Percentiles rank a stretch among this genome's conserved stretches.
Evolutionary conservation across 2,797 vertebrate genomes (phyloP).

Genomic region (Scolopax bukidnonensis): DNA sequence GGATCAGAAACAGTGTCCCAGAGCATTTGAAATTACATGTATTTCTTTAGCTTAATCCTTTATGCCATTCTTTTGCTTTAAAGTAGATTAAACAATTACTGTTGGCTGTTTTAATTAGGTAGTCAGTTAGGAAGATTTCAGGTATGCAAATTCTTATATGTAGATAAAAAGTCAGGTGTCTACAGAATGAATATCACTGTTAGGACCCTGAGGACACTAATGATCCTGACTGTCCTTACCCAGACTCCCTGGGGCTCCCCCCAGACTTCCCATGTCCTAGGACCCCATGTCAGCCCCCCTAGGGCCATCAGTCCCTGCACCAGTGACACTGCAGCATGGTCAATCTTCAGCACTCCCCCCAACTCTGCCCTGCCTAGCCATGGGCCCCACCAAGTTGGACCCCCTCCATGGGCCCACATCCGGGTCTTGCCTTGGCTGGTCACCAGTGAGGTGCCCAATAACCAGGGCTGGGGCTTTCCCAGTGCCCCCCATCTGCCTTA

Average conservation of each 20-base stretch:
- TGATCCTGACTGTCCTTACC: not conserved
- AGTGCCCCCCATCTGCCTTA: accelerated
- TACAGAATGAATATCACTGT: not conserved
- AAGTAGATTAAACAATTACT: not conserved
- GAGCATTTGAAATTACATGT: not conserved
- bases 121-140: not conserved
- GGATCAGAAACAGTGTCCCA: not conserved
- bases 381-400: not conserved
- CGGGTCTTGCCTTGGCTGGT: accelerated
- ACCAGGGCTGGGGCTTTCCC: accelerated
- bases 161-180: not conserved
- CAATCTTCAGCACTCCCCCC: not conserved
- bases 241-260: not conserved
- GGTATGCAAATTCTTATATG: accelerated
- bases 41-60: not conserved
- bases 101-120: not conserved
- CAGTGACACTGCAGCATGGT: accelerated
- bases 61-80: not conserved
- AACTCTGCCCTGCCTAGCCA: accelerated
- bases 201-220: too few relatives aligned
- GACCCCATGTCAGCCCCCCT: not conserved
- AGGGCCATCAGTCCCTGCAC: accelerated
- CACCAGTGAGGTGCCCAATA: accelerated
- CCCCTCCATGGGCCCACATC: accelerated
- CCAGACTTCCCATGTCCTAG: not conserved